Conservation (phyloP, 2,797 vertebrate species). For the Crypturellus tataupa region DNA sequence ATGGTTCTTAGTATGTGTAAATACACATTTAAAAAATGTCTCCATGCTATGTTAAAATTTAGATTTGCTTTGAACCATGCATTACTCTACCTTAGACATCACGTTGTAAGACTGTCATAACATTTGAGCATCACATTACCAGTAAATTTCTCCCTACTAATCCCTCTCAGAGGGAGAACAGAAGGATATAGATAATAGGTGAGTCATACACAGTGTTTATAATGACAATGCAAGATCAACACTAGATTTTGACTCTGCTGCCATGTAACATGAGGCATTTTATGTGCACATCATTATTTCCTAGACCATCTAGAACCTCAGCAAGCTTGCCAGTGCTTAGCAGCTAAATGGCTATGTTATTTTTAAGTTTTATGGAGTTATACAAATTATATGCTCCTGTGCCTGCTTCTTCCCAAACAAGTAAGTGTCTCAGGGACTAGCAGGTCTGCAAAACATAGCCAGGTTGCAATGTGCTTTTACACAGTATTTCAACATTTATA, state of each 20-base stretch:
- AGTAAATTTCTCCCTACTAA: not conserved
- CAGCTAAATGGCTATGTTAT: not conserved
- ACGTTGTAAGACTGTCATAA: not conserved
- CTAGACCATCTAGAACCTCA: not conserved
- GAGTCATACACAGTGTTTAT: not conserved
- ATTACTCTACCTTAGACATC: not conserved
- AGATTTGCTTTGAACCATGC: not conserved
- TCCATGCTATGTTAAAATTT: fast-evolving
- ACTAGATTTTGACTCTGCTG: not conserved
- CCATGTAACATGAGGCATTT: not conserved
- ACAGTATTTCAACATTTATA: not conserved
- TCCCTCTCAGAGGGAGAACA: not conserved
- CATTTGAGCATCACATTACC: not conserved
- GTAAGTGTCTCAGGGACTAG: not conserved
- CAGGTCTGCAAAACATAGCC: fast-evolving
- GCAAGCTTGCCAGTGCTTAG: not conserved
- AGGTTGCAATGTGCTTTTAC: not conserved
- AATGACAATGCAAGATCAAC: not conserved
- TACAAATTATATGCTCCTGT: not conserved
- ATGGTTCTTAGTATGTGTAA: not conserved
- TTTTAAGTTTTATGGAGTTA: not conserved
- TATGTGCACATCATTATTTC: not conserved
- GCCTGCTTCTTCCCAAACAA: not conserved
- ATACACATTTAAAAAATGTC: not conserved
- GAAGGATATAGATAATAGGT: not conserved